A percentile compares a stretch with the other conserved stretches of the same genome.
These are phyloP conservation scores for Meteorus sp. DNA, from an alignment of 1,140 invertebrate species.

Conservation along the genomic window DNA sequence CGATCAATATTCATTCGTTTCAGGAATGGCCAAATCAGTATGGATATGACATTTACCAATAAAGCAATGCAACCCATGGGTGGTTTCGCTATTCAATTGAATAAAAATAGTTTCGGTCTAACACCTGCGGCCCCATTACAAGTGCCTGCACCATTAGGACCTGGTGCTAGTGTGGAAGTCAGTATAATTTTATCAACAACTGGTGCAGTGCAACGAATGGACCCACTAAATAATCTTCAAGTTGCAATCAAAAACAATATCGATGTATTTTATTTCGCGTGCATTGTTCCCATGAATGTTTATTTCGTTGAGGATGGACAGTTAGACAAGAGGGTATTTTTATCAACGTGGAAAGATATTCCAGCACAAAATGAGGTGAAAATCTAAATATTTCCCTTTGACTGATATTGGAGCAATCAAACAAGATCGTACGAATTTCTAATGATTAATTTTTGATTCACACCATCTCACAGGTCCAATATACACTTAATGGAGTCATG, in stretches of 20 bases:
- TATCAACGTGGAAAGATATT: conserved; percentile 99
- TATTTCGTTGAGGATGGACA: conserved; percentile 96
- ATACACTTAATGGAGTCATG: conserved; percentile 71
- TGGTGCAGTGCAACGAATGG: conserved; percentile 96
- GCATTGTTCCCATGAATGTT: conserved; percentile 89
- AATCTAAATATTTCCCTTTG: not conserved
- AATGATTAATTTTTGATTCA: conserved; percentile 13
- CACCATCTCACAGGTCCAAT: conserved; percentile 66
- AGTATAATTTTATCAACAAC: conserved; percentile 76
- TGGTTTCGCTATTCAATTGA: conserved; percentile 96
- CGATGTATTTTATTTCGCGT: conserved; percentile 98
- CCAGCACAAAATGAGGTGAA: conserved; percentile 93
- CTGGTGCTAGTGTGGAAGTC: conserved; percentile 81
- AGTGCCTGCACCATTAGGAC: conserved; percentile 77
- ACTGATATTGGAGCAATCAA: not conserved
- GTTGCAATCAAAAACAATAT: conserved; percentile 99
- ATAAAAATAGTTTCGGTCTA: conserved; percentile 98
- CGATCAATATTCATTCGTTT: conserved; percentile 28
- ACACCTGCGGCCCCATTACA: conserved; percentile 81
- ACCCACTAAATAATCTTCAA: conserved; percentile 94
- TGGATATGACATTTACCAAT: conserved; percentile 97
- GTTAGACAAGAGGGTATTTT: conserved; percentile 96
- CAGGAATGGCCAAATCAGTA: conserved; percentile 82
- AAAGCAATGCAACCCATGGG: conserved; percentile 98
- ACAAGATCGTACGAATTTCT: not conserved